Evolutionary conservation across 92 coral and sea anemone species (phyloP), one percentile per base, ranked within the genome.

Genomic region (Paramuricea clavata): DNA sequence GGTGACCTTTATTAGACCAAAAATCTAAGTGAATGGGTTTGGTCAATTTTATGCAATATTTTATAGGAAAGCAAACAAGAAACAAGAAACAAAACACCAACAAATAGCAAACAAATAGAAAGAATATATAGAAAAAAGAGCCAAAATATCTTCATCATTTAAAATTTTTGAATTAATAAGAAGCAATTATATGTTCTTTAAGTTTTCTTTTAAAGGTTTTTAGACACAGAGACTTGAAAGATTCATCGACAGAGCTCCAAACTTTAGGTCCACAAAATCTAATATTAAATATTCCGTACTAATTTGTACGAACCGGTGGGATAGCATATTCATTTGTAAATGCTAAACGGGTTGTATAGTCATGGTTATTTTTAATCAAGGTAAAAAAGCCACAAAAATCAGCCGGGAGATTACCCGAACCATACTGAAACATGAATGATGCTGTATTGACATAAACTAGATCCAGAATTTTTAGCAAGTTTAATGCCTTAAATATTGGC

Each of bases 221-320:
- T 35, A 67, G 0, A 35, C 74, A 12, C 35, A 26, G 44, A 67
- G 36, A 23, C 31, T 61, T 61, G 2, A 23, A 25, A 61, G 27
- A 30, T 61, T 61, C 12, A 30, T 25, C 69, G 31, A 67, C 44
- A 67, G 60, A 74, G 81, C 28, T 74, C 81, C 81, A 74, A 11
- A 74, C 23, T 74, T 74, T 74, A 0, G 81, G 59, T 44, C 81
- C 81, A n/a, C 36, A 30, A 19, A 44, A 74, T 74, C 62, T 74
- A 44, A 49, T 42, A 27, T 42, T 74, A 44, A 74, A 74, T 12
- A 74, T 43, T 41, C 81, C 81, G 43, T 74, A n/a, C n/a, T n/a
- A 74, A 49, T 74, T 74, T 44, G 28, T 74, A 3, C 81, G 74
- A 8, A 67, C 23, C 25, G 9, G 74, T 67, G 41, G 6, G 3